Base-by-base conservation (phyloP, 2,113 vertebrate species). In the Mionectes macconnelli region DNA sequence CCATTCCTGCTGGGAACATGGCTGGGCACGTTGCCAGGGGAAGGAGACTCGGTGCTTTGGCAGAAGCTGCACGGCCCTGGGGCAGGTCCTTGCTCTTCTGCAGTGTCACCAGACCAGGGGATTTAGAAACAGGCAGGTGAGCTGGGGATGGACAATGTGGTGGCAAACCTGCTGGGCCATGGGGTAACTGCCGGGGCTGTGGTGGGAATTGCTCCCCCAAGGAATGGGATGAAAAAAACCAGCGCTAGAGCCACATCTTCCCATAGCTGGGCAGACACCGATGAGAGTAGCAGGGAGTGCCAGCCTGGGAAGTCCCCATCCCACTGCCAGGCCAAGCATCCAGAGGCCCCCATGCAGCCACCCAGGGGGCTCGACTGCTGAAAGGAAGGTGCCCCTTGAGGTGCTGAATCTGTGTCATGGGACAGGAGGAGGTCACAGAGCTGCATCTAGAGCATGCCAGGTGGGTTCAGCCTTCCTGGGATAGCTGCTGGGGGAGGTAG, bases 201-300 rank as follows among this genome's bases (percentile, higher is more conserved):
- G 2, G 53, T 47, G 30, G 82, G 56, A 84, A 50, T 50, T 1
- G 0, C 18, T 75, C 20, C 18, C 1, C 1, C 20, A 25, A 5
- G 68, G 37, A 74, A 40, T 0, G 14, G 42, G 40, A 28, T 74
- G 84, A 35, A 84, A 81, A 35, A 84, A 81, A 81, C 30, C 55
- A 56, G 81, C 31, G 4, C 30, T 17, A n/a, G 28, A 33, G 21
- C 31, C 25, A 14, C 28, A 14, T 60, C 49, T 45, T 14, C 3
- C 7, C 25, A 6, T 2, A 14, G 63, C 84, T 55, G 67, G 37
- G 33, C 44, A 83, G 57, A 18, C 18, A 8, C 35, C 23, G 60
- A 44, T 45, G 79, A 49, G 70, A 37, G 70, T 60, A 78, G 37
- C 5, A 8, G 6, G 60, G 24, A 56, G 33, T 21, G 42, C 59